Evolutionary conservation across 2,113 vertebrate genomes (phyloP).

Genomic region (Amblyornis subalaris): DNA sequence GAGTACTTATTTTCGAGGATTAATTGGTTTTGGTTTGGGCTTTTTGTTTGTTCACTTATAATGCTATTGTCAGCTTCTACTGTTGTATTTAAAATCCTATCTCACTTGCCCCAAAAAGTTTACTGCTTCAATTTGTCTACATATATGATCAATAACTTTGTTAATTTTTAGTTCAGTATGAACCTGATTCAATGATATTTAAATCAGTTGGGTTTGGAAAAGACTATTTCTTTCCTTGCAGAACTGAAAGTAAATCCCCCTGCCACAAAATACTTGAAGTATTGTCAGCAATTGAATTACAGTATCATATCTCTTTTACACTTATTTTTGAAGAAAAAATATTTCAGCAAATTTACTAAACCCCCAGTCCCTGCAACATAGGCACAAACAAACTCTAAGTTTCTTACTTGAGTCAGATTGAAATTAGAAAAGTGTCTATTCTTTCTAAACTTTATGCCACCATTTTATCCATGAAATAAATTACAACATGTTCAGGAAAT

Average conservation of each 20-base stretch:
- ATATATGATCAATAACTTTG: background rate
- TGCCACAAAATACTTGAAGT: background rate
- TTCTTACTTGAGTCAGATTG: background rate
- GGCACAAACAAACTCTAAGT: background rate
- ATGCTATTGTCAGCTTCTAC: background rate
- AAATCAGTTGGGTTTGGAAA: background rate
- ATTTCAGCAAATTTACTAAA: background rate
- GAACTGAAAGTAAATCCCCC: background rate
- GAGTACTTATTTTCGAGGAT: background rate
- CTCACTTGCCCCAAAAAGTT: background rate
- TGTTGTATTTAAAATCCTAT: background rate
- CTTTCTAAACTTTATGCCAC: background rate
- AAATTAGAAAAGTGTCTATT: background rate
- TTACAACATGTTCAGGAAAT: background rate
- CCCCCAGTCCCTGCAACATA: fast-evolving
- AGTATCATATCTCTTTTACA: background rate
- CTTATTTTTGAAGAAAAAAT: background rate
- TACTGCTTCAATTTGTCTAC: background rate
- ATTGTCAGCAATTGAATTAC: background rate
- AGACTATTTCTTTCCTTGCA: background rate
- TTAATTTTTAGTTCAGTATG: background rate
- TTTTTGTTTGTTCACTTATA: background rate
- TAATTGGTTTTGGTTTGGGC: background rate
- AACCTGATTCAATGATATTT: background rate
- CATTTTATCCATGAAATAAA: background rate